phyloP scores from a whole-genome alignment of 2,113 vertebrate species.

The Pyrgilauda ruficollis region DNA sequence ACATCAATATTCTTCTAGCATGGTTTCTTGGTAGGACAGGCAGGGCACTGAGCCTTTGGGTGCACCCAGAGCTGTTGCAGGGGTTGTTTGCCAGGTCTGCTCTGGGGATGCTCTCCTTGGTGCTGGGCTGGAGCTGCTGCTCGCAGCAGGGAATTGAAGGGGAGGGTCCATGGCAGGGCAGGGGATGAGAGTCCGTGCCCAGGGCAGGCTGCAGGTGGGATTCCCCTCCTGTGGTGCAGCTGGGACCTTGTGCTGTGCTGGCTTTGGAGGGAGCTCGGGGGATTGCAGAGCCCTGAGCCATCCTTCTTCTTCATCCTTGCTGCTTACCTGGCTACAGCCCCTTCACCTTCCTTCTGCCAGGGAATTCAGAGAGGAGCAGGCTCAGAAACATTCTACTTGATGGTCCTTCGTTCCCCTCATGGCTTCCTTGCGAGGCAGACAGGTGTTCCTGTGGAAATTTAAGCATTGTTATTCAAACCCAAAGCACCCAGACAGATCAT shows the following conservation, averaged over 20 bases:
- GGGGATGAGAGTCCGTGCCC: rapidly evolving
- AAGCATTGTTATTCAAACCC: not conserved
- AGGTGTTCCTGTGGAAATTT: not conserved
- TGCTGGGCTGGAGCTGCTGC: rapidly evolving
- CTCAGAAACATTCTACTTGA: not conserved
- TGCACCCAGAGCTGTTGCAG: not conserved
- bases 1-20: rapidly evolving
- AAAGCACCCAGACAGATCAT: rapidly evolving
- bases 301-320: not conserved
- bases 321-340: not conserved
- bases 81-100: rapidly evolving
- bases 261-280: not conserved
- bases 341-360: not conserved
- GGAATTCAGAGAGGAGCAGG: not conserved
- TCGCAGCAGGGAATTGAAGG: rapidly evolving
- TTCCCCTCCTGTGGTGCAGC: not conserved
- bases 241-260: not conserved
- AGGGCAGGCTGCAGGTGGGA: not conserved
- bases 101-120: not conserved
- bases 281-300: not conserved
- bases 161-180: not conserved
- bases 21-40: not conserved
- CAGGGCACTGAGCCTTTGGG: not conserved
- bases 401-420: not conserved
- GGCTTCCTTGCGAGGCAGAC: not conserved